Evolutionary conservation across 1,140 invertebrate genomes (phyloP), one percentile per base, ranked within the genome.

Genomic region (Papilio dardanus): DNA sequence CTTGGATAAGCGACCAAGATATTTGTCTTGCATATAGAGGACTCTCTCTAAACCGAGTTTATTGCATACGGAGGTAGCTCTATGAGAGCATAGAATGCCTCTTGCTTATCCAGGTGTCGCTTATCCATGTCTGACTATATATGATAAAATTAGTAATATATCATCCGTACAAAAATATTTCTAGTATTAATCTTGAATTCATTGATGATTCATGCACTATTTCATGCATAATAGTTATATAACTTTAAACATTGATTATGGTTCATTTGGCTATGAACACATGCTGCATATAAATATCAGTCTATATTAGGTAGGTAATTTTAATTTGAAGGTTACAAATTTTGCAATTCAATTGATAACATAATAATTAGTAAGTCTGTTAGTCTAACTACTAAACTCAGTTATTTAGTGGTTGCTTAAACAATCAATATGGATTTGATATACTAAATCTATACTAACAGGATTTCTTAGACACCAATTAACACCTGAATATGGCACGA

Each of bases 211-310:
- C 16, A 19, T 46, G n/a, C 16, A 46, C 16, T 14, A 42, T 42
- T 42, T 42, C n/a, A 42, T 42, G 3, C 16, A n/a, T n/a, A n/a
- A 2, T n/a, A 6, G 4, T 46, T 19, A 46, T 46, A 19, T 19
- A 46, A 46, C 42, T n/a, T 19, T 46, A 31, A 65, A 42, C n/a
- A 8, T 62, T 28, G 24, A 5, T 58, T 28, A 24, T 28, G 16
- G 3, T 62, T 4, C 10, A 28, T 28, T 24, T 58, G 54, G 8
- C 8, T 2, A 4, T 24, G 67, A 24, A 40, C 35, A 42, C 28
- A 10, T 42, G 10, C 21, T 42, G 67, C 35, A 69, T 69, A 28
- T 40, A 68, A 68, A 68, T 68, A 5, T 19, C 7, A 28, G 54
- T 28, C 24, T 28, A 62, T 30, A 62, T 50, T 19, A 58, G 6